Percentiles rank a stretch among this genome's conserved stretches.
phyloP scores from a whole-genome alignment of 2,797 vertebrate genomes.

The Cygnus olor region DNA sequence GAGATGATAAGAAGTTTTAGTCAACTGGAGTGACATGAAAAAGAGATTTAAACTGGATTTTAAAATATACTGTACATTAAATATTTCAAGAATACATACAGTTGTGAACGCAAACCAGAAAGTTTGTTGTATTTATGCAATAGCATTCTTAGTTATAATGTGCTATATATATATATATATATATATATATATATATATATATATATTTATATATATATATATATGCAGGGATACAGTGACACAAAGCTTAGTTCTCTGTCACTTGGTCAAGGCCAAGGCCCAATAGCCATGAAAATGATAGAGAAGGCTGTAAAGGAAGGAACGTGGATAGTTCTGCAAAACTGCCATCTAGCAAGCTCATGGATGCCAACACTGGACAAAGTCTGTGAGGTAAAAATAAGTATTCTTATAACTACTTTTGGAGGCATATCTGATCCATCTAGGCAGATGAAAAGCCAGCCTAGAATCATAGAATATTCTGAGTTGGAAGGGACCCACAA shows the following conservation, averaged over 20 bases:
- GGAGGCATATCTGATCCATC: neutral
- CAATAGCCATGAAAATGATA: conserved; percentile 90
- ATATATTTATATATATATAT: conserved; percentile 11
- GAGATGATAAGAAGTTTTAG: neutral
- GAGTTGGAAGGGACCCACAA: no score
- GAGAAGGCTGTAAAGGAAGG: conserved; percentile 86
- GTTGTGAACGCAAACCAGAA: neutral
- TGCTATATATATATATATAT: conserved; percentile 3
- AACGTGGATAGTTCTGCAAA: conserved; percentile 92
- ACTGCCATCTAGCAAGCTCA: conserved; percentile 92
- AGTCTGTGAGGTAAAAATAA: conserved; percentile 87
- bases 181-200: conserved; percentile 24
- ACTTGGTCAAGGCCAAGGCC: conserved; percentile 92
- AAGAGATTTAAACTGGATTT: neutral
- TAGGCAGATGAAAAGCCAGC: neutral
- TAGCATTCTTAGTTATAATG: neutral
- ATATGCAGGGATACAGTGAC: conserved; percentile 84
- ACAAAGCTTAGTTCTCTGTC: conserved; percentile 88
- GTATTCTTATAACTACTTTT: neutral
- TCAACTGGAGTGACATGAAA: neutral
- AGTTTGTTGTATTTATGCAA: neutral
- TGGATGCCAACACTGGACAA: conserved; percentile 92
- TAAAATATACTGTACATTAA: neutral
- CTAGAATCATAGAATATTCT: no score
- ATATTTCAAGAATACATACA: neutral